These are phyloP conservation scores for Ciconia boyciana DNA, from an alignment of 2,113 vertebrate species.

Conservation along the genomic window DNA sequence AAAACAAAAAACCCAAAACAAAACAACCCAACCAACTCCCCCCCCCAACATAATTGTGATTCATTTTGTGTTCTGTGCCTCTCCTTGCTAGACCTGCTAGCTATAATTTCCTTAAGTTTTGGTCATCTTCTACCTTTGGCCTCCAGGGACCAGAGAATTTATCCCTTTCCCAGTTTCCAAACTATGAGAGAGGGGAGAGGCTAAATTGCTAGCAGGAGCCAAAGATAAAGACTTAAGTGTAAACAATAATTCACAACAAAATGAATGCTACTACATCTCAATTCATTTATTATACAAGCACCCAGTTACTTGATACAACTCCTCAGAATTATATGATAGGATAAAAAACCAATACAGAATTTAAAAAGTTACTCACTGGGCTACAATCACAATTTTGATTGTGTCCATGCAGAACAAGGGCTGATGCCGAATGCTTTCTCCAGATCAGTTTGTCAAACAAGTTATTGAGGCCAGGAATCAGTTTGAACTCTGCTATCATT, in stretches of 20 bases:
- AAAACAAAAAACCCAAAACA: neutral
- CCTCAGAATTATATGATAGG: neutral
- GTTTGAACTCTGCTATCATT: conserved; percentile 94
- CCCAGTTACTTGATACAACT: neutral
- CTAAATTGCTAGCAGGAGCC: neutral
- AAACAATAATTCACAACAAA: neutral
- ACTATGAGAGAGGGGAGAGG: neutral
- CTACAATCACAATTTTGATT: conserved; percentile 99
- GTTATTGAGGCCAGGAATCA: conserved; percentile 97
- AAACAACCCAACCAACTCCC: neutral
- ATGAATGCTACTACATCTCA: neutral
- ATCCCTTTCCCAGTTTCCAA: neutral
- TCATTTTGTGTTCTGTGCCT: neutral
- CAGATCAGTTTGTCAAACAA: conserved; percentile 98
- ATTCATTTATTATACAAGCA: neutral
- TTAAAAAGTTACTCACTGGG: conserved; percentile 78
- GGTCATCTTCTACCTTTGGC: neutral
- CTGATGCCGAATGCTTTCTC: conserved; percentile 91
- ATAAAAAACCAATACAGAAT: neutral
- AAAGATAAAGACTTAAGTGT: neutral
- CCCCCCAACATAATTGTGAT: neutral
- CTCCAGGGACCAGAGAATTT: neutral
- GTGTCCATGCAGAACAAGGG: conserved; percentile 92
- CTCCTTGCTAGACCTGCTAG: neutral
- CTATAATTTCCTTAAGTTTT: neutral